Evolutionary conservation across 2,888 invertebrate species (phyloP).

Genomic region (Chalcosyrphus nemorum): DNA sequence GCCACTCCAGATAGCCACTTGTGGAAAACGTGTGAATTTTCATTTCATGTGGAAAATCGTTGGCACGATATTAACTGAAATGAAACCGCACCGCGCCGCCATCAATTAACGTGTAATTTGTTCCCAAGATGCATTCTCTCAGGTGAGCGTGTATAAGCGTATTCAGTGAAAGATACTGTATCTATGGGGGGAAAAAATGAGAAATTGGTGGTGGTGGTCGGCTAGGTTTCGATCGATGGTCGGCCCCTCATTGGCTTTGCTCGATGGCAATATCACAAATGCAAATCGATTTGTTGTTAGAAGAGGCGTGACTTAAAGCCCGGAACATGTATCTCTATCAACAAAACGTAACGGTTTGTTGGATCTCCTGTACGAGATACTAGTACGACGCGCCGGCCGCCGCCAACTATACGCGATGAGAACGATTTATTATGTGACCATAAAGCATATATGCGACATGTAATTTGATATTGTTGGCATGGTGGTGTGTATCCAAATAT

Average conservation of each 20-base stretch:
- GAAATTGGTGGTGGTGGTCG: constrained; percentile 63
- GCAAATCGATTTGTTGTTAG: constrained; percentile 73
- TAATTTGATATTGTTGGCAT: constrained; percentile 48
- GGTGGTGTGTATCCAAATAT: constrained; percentile 17
- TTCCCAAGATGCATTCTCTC: constrained; percentile 58
- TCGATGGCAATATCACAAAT: constrained; percentile 66
- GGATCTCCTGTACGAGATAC: neutral
- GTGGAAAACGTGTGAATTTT: constrained; percentile 69
- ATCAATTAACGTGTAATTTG: constrained; percentile 73
- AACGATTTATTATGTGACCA: constrained; percentile 63
- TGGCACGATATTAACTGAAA: constrained; percentile 59
- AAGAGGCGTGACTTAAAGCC: constrained; percentile 69
- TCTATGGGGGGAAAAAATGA: constrained; percentile 20
- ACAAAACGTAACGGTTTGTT: constrained; percentile 40
- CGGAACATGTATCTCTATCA: constrained; percentile 49
- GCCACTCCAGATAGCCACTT: constrained; percentile 22
- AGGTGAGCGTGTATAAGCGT: constrained; percentile 38
- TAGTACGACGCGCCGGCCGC: neutral
- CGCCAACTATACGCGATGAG: constrained; percentile 18
- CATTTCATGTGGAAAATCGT: constrained; percentile 68
- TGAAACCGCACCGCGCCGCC: constrained; percentile 60
- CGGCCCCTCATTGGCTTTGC: constrained; percentile 68
- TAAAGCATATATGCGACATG: constrained; percentile 41
- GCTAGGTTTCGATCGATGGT: constrained; percentile 45
- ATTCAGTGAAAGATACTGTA: constrained; percentile 38